A percentile compares a stretch with the other conserved stretches of the same genome.
Conservation (phyloP, 92 coral and sea anemone genomes). For the Porites lobata region DNA sequence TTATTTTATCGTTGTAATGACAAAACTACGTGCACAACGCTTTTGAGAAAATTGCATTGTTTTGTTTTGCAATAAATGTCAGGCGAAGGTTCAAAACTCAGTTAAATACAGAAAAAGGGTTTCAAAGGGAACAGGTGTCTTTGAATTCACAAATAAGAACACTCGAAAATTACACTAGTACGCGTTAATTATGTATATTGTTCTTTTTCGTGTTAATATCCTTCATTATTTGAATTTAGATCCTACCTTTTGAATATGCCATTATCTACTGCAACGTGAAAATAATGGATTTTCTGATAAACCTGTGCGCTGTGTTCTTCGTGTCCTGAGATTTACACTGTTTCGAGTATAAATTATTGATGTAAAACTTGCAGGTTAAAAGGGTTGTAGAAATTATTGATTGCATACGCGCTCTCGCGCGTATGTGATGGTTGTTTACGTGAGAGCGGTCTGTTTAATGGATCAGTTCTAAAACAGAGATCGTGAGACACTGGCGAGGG, state of each 20-base stretch:
- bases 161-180: slow-evolving; percentile 19
- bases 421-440: not conserved
- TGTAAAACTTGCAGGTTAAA: slow-evolving; percentile 11
- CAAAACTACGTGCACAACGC: not conserved
- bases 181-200: slow-evolving; percentile 11
- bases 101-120: not conserved
- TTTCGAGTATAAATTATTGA: slow-evolving; percentile 12
- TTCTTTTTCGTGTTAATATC: not conserved
- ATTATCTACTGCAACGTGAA: not conserved
- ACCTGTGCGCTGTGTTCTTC: not conserved
- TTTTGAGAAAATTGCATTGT: not conserved
- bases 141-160: slow-evolving; percentile 18
- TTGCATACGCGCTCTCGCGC: not conserved
- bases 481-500: not conserved
- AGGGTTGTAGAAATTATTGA: not conserved
- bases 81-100: not conserved
- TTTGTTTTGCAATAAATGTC: not conserved
- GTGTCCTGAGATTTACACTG: not conserved
- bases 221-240: not conserved
- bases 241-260: not conserved
- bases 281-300: not conserved
- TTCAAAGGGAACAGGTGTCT: slow-evolving; percentile 9
- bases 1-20: not conserved
- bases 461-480: not conserved
- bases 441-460: slow-evolving; percentile 20